These are phyloP conservation scores for Lasioglossum lativentre DNA, from an alignment of 2,888 invertebrate genomes.

Conservation along the genomic window DNA sequence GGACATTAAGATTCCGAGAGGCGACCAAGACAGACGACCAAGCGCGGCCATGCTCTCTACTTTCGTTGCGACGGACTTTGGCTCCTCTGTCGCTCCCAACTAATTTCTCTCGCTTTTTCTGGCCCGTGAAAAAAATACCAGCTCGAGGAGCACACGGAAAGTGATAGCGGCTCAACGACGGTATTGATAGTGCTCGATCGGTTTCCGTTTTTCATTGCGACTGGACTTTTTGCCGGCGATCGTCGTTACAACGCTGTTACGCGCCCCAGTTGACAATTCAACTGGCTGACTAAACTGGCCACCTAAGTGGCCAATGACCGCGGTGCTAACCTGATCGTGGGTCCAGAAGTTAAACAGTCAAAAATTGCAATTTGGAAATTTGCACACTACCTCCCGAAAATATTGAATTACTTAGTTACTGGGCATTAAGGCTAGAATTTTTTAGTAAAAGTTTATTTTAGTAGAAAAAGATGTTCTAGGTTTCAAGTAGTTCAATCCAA, in stretches of 20 bases:
- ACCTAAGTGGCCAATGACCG: not conserved
- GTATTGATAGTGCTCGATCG: conserved; percentile 52
- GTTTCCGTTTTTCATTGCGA: conserved; percentile 35
- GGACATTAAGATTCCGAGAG: conserved; percentile 71
- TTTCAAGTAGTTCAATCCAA: not conserved
- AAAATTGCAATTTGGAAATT: not conserved
- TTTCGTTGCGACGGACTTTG: conserved; percentile 53
- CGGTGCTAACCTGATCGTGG: not conserved
- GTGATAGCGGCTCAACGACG: conserved; percentile 52
- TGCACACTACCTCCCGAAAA: not conserved
- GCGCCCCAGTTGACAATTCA: not conserved
- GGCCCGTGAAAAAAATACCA: not conserved
- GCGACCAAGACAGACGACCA: conserved; percentile 64
- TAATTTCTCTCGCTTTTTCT: conserved; percentile 49
- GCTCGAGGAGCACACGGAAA: conserved; percentile 35
- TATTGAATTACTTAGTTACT: not conserved
- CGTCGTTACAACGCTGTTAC: not conserved
- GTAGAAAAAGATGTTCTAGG: not conserved
- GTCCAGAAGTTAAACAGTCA: not conserved
- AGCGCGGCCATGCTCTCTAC: conserved; percentile 58
- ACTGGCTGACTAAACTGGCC: not conserved
- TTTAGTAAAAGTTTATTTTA: too few species aligned
- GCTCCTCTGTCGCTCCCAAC: conserved; percentile 41
- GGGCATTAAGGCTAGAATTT: not conserved
- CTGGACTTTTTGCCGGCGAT: conserved; percentile 15